Conservation (phyloP, 2,113 vertebrate genomes). For the Condylura cristata region DNA sequence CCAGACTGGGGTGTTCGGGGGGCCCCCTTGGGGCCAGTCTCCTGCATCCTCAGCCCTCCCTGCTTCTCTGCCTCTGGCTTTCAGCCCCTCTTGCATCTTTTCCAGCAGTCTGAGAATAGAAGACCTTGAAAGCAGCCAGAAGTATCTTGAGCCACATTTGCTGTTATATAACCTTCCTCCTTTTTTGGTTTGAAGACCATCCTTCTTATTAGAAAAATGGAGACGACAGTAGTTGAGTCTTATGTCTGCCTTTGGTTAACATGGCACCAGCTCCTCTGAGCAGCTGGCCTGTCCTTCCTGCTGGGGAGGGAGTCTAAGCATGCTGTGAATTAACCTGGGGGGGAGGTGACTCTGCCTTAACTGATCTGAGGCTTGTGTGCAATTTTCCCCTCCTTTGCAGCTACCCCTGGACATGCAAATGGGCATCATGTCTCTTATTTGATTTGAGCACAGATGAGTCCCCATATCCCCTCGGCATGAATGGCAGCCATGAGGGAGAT, state of each 20-base stretch:
- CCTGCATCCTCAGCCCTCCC: background rate
- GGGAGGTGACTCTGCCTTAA: background rate
- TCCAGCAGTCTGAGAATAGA: background rate
- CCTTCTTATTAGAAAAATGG: background rate
- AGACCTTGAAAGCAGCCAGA: background rate
- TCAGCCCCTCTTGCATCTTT: background rate
- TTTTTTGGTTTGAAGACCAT: background rate
- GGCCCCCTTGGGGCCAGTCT: background rate
- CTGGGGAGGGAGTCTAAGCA: background rate
- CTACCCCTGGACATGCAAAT: background rate
- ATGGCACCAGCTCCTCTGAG: background rate
- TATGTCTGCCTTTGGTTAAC: background rate
- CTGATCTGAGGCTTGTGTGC: background rate
- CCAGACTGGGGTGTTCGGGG: background rate
- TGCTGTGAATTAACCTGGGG: background rate
- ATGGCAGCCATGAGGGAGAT: rapidly evolving
- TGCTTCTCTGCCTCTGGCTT: background rate
- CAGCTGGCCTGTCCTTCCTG: background rate
- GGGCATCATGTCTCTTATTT: background rate
- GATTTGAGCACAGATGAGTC: background rate
- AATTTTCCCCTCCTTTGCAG: background rate
- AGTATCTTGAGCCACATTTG: background rate
- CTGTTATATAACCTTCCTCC: background rate
- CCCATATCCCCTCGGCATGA: background rate
- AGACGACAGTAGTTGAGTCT: background rate